Base-by-base conservation (phyloP, 2,888 invertebrate species). In the Mythimna pallens region DNA sequence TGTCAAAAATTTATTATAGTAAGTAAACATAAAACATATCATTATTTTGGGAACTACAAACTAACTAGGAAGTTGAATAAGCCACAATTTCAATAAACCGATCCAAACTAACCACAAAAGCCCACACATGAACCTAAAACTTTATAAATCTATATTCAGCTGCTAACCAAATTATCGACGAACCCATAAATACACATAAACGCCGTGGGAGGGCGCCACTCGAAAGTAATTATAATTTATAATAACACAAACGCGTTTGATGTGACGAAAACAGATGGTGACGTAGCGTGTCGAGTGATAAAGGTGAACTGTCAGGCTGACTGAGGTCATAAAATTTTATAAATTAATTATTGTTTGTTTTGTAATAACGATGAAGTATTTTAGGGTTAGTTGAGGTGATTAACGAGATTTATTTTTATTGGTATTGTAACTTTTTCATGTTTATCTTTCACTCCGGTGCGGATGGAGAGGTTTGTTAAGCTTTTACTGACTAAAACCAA, bases 201-300 rank as follows among this genome's bases (percentile, higher is more conserved):
- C 85, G 59, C 68, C 76, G 76, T 74, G 83, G 83, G 85, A 80
- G 85, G 87, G 83, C 83, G 66, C 72, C 72, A 70, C 61, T 70
- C 55, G 65, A 52, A 67, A 70, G 73, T 74, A 65, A 78, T 73
- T 70, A 76, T 77, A 76, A 78, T 80, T 85, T 80, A 84, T 76
- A 63, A 78, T 85, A 74, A 82, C 55, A 20, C 71, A 70, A 71
- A 65, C 71, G 78, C 70, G 72, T 73, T 68, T 75, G 72, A 77
- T 70, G 73, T 73, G 83, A 83, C 73, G 70, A 76, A 73, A 84
- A 84, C 79, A 81, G 73, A 68, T 80, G 84, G 84, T 78, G 86
- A 74, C 76, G 61, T 65, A 22, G 65, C 54, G 86, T 76, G 86
- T 61, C 22, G 78, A 84, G 71, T 77, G 86, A 86, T 79, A 75